phyloP scores from a whole-genome alignment of 2,113 vertebrate genomes.

The Barbus barbus region DNA sequence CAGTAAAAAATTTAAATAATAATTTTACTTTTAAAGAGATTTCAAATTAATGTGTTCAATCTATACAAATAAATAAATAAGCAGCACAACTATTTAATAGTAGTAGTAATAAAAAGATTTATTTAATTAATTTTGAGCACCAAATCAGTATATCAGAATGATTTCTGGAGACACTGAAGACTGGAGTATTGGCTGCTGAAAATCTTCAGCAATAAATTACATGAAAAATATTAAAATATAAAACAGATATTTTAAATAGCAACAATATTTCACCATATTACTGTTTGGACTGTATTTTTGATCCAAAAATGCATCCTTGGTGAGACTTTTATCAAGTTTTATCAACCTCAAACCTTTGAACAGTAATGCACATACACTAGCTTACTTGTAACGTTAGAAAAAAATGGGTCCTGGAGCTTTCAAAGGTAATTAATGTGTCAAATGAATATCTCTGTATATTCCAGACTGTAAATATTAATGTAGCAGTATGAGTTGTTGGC shows the following conservation, averaged over 20 bases:
- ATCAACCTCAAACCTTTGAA: neutral
- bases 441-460: slow-evolving; percentile 64
- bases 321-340: neutral
- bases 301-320: neutral
- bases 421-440: slow-evolving; percentile 72
- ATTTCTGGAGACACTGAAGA: neutral
- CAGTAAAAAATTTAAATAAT: neutral
- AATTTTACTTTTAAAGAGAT: neutral
- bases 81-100: neutral
- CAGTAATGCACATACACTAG: neutral
- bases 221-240: neutral
- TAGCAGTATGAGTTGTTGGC: slow-evolving; percentile 61
- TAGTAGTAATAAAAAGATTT: no score
- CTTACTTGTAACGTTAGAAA: neutral
- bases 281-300: neutral
- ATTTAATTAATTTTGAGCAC: neutral
- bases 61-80: neutral
- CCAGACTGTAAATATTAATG: slow-evolving; percentile 75
- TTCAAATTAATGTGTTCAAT: neutral
- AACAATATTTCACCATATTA: neutral
- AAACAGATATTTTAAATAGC: no score
- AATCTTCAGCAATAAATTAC: neutral
- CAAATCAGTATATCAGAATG: neutral
- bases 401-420: slow-evolving; percentile 64
- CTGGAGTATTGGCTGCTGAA: no score